Evolutionary conservation across 2,888 invertebrate genomes (phyloP).

Genomic region (Marronus borbonicus): DNA sequence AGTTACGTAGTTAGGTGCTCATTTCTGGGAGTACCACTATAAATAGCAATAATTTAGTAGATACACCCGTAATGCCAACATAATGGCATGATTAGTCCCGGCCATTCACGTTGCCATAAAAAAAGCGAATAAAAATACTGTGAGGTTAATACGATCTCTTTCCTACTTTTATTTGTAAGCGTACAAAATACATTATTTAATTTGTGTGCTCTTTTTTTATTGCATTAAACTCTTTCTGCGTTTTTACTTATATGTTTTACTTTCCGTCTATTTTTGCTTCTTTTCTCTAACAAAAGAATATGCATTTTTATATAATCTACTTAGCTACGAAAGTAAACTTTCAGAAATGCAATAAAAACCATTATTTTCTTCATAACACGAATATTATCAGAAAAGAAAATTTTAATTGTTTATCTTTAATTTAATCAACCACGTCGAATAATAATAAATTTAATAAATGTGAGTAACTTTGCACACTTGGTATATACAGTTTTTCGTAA

Average conservation of each 20-base stretch:
- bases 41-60: not conserved
- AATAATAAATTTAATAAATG: no score
- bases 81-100: not conserved
- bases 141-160: slow-evolving; percentile 21
- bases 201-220: slow-evolving; percentile 27
- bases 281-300: not conserved
- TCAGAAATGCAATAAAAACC: no score
- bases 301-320: not conserved
- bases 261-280: not conserved
- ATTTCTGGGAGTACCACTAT: not conserved
- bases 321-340: not conserved
- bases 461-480: no score
- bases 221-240: slow-evolving; percentile 36
- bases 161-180: slow-evolving; percentile 29
- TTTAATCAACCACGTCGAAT: no score
- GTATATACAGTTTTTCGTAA: no score
- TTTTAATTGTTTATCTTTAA: no score
- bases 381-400: no score
- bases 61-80: not conserved
- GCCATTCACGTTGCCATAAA: slow-evolving; percentile 11
- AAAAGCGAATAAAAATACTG: slow-evolving; percentile 27
- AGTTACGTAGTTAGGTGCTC: not conserved
- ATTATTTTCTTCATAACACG: no score
- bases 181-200: slow-evolving; percentile 34
- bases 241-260: slow-evolving; percentile 30